Evolutionary conservation across 1,140 invertebrate species (phyloP), one percentile per base, ranked within the genome.

Genomic region (Drosophila malerkotliana): DNA sequence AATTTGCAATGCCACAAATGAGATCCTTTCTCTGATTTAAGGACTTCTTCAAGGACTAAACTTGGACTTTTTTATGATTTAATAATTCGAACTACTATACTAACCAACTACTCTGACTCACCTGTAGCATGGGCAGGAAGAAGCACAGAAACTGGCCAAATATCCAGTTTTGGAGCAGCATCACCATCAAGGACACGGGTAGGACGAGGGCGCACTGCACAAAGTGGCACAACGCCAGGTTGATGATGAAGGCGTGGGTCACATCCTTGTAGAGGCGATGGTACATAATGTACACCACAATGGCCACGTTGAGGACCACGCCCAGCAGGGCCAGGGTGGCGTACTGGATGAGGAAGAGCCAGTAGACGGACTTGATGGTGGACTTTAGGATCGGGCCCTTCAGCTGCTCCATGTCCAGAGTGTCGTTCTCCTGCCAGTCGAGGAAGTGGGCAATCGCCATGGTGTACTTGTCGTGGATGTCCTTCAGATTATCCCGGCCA

Each of bases 91-190:
- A 21, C 21, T 21, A 21, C 2, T 21, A 21, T 0, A 1, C 18
- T 18, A 21, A 21, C 21, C 1, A 21, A 45, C 2, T 15, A 21
- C 7, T 45, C 6, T 0, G 2, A 92, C 93, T 92, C 83, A 95
- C 94, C 93, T 96, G 96, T 57, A 96, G 80, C 94, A 96, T 96
- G 0, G 96, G 95, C 47, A 96, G 77, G 82, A 95, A 95, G 77
- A 94, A 95, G 90, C 96, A 96, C n/a, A 96, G 82, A 74, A 96
- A 94, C 63, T 95, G 94, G 5, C 95, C 95, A 68, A 96, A 95
- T 45, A 96, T 93, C 95, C 95, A 96, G 87, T 96, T 96, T 74
- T 95, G 93, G 34, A 96, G 92, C 2, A 96, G 92, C 67, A 96
- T 92, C 32, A 96, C 94, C 59, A 94, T 94, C 52, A 96, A 76